Evolutionary conservation across 2,888 invertebrate species (phyloP).

Genomic region (Phrixothrix hirtus): DNA sequence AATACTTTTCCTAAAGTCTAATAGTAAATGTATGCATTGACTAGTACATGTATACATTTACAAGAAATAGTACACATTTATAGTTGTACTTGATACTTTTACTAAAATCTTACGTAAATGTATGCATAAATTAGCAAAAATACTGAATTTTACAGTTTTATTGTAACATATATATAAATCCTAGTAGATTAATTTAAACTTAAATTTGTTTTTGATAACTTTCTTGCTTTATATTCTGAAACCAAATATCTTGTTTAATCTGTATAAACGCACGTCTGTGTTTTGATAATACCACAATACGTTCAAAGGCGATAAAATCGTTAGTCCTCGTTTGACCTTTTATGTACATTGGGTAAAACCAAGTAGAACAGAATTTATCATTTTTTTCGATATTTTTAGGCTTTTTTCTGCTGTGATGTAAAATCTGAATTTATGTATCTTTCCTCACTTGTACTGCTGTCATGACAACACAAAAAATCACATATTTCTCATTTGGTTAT

Average conservation of each 20-base stretch:
- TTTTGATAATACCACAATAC: slow-evolving; percentile 22
- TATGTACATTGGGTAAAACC: slow-evolving; percentile 13
- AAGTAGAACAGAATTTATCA: slow-evolving; percentile 23
- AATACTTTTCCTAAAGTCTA: too few relatives aligned
- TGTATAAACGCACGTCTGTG: slow-evolving; percentile 15
- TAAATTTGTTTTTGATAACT: neutral
- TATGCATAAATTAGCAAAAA: neutral
- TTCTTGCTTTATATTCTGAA: slow-evolving; percentile 1
- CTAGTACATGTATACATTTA: too few relatives aligned
- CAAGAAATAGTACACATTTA: too few relatives aligned
- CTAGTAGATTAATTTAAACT: too few relatives aligned
- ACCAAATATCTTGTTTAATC: slow-evolving; percentile 13
- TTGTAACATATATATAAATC: neutral
- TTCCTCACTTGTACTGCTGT: slow-evolving; percentile 35
- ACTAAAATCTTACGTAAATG: neutral
- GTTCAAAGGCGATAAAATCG: slow-evolving; percentile 25
- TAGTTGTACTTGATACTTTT: too few relatives aligned
- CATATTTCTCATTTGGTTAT: slow-evolving; percentile 51
- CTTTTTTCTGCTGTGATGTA: slow-evolving; percentile 21
- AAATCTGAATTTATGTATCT: slow-evolving; percentile 31
- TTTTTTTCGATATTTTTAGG: slow-evolving; percentile 29
- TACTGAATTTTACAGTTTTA: neutral
- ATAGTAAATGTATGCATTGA: too few relatives aligned
- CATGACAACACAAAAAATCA: slow-evolving; percentile 47
- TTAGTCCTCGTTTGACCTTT: slow-evolving; percentile 25